Percentiles rank a stretch among this genome's conserved stretches.
phyloP scores from a whole-genome alignment of 2,113 vertebrate species.

The Acanthochromis polyacanthus region DNA sequence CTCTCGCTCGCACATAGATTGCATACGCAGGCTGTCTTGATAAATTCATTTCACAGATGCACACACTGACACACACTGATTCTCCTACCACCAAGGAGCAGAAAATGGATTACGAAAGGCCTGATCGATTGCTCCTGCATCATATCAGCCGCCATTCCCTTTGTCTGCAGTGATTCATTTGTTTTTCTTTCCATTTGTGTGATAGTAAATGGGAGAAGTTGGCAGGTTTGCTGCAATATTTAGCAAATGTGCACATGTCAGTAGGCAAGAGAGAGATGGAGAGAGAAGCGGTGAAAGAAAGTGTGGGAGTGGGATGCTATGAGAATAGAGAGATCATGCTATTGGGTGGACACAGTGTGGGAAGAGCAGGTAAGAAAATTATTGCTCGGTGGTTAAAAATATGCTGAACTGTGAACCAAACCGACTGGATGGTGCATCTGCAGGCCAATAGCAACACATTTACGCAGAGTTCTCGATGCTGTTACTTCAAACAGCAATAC shows the following conservation, averaged over 20 bases:
- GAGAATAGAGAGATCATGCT: conserved; percentile 64
- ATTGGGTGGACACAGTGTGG: conserved; percentile 56
- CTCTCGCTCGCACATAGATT: conserved; percentile 8
- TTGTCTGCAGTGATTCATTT: conserved; percentile 72
- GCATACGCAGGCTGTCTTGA: conserved; percentile 22
- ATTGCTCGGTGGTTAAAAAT: conserved; percentile 58
- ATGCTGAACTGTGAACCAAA: conserved; percentile 34
- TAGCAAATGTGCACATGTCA: conserved; percentile 62
- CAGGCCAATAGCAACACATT: conserved; percentile 1
- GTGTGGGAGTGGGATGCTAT: conserved; percentile 56
- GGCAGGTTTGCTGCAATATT: conserved; percentile 68
- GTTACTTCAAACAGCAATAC: not conserved
- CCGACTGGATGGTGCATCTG: conserved; percentile 25
- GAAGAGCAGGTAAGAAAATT: conserved; percentile 69
- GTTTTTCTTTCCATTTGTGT: conserved; percentile 5
- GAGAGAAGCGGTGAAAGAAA: conserved; percentile 54
- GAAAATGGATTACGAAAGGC: conserved; percentile 68
- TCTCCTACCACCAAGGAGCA: conserved; percentile 65
- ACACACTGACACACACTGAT: conserved; percentile 45
- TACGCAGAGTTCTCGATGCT: not conserved
- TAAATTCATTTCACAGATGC: conserved; percentile 43
- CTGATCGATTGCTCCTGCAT: conserved; percentile 72
- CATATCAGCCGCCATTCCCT: conserved; percentile 63
- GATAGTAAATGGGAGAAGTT: conserved; percentile 66
- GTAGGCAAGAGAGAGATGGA: conserved; percentile 43